Evolutionary conservation across 1,140 invertebrate genomes (phyloP), one percentile per base, ranked within the genome.

Genomic region (Caerostris darwini): DNA sequence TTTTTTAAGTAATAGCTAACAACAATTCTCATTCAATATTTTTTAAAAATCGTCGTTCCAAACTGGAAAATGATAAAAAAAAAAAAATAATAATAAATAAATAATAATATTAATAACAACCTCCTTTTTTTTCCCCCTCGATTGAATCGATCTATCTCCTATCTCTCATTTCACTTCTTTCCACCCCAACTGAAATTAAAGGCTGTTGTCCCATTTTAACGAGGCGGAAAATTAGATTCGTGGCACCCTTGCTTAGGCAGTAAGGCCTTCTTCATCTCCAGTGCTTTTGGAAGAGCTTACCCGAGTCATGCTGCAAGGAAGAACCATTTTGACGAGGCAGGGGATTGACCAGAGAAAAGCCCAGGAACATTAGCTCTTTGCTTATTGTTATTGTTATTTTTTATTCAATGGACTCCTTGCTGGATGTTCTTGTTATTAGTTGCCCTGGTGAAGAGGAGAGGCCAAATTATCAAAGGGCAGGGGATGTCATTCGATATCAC

Each of bases 281-380:
- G 12, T 53, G 71, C 34, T 77, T 7, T 10, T 8, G 14, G 34
- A 2, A 50, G 8, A 50, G 71, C 71, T 77, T 77, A 77, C 19
- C 5, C 34, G 8, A 50, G 71, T 77, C 71, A 77, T 77, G 4
- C 56, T 58, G 82, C n/a, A 53, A 53, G 10, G 19, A n/a, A 56
- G 34, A 83, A 83, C 53, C 56, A 83, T 83, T 83, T 83, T 56
- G 56, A 54, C 56, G 53, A 54, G 57, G 82, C 53, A 83, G 19
- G 82, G 54, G 82, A 83, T 56, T 83, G 82, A 83, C 82, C 82
- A 83, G 82, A 83, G 82, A 83, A 83, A 83, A 19, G 54, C 82
- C 54, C 6, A 14, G 82, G 19, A 83, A 56, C 82, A 83, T 83
- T 57, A 83, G 53, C 34, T 83, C 53, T 17, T 57, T 19, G 7